These are phyloP conservation scores for Lepus oiostolus DNA, from an alignment of 2,797 vertebrate species.

Conservation along the genomic window DNA sequence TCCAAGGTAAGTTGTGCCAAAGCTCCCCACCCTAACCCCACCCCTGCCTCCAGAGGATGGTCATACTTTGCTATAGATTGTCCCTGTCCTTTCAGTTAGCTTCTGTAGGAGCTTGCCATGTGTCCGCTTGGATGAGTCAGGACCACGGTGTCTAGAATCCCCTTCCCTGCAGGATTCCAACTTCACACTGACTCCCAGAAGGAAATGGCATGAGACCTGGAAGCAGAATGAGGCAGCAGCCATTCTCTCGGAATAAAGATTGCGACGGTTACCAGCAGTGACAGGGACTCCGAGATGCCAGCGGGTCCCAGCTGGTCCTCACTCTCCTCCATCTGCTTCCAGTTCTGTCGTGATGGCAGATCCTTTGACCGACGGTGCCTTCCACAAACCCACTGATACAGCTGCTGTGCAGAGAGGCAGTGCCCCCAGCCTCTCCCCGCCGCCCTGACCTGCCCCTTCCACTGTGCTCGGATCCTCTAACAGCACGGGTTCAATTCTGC, in stretches of 20 bases:
- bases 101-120: neutral
- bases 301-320: neutral
- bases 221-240: neutral
- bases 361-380: rapidly evolving
- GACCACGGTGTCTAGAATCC: neutral
- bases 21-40: neutral
- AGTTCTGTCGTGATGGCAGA: neutral
- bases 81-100: neutral
- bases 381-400: neutral
- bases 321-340: neutral
- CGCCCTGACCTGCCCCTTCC: rapidly evolving
- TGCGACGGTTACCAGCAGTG: rapidly evolving
- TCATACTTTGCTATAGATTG: neutral
- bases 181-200: neutral
- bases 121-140: neutral
- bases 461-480: neutral
- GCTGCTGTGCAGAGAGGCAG: neutral
- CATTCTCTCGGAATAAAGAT: neutral
- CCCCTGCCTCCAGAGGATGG: neutral
- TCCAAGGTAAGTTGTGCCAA: neutral
- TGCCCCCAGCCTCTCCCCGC: neutral
- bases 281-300: neutral
- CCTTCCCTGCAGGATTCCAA: neutral
- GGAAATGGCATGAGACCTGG: neutral
- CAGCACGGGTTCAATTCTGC: neutral